These are phyloP conservation scores for Tetragonula carbonaria DNA, from an alignment of 2,888 invertebrate genomes.

Conservation along the genomic window DNA sequence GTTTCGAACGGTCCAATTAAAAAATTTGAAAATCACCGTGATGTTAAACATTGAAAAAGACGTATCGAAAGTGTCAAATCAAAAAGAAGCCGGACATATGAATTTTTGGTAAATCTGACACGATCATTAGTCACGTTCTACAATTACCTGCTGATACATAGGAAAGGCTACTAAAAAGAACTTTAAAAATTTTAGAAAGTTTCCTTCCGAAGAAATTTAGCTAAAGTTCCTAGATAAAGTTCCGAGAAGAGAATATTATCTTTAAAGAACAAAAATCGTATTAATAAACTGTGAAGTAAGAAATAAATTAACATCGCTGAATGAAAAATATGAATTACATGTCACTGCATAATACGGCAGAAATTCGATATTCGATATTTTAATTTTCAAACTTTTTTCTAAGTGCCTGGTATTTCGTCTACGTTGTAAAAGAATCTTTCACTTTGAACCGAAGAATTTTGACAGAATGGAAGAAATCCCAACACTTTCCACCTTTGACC, in stretches of 20 bases:
- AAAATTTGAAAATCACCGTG: neutral
- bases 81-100: too few relatives aligned
- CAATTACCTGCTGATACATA: too few relatives aligned
- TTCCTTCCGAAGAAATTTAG: neutral
- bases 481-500: neutral
- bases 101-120: too few relatives aligned
- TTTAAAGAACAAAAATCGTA: too few relatives aligned
- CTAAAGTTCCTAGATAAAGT: neutral
- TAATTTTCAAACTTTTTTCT: neutral
- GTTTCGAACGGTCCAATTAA: neutral
- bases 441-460: neutral
- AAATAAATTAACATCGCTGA: neutral
- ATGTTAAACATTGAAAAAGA: neutral
- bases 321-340: neutral
- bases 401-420: too few relatives aligned
- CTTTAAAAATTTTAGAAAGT: too few relatives aligned
- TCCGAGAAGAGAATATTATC: neutral
- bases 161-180: too few relatives aligned
- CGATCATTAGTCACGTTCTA: too few relatives aligned
- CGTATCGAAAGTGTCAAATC: too few relatives aligned
- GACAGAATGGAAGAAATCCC: neutral
- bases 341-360: too few relatives aligned
- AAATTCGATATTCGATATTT: neutral
- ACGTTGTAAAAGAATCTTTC: too few relatives aligned
- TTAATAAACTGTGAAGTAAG: neutral